These are phyloP conservation scores for Nyctalus aviator DNA, from an alignment of 2,797 vertebrate species.

Conservation along the genomic window DNA sequence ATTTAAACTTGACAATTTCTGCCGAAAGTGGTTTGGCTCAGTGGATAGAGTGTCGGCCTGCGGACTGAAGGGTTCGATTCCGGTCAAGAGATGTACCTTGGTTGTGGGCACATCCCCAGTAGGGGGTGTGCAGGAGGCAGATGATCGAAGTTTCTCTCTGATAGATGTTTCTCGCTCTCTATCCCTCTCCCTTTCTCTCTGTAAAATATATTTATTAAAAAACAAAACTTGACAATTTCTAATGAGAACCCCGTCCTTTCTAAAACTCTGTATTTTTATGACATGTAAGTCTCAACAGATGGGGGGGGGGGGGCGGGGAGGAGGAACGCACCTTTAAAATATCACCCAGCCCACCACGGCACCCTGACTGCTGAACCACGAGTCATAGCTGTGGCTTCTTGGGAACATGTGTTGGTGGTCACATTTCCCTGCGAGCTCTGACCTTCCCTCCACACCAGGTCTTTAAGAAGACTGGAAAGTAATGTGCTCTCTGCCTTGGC, in stretches of 20 bases:
- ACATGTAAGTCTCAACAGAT: not conserved
- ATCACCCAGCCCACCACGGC: no score
- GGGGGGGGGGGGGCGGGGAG: no score
- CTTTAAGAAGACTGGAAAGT: not conserved
- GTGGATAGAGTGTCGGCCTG: no score
- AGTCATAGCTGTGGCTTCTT: not conserved
- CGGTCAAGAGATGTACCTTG: no score
- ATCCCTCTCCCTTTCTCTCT: no score
- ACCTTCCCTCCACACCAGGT: not conserved
- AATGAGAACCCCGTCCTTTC: not conserved
- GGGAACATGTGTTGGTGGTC: not conserved
- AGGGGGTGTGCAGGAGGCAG: no score
- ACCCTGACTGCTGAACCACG: not conserved
- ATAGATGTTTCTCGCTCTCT: no score
- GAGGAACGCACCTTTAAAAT: not conserved
- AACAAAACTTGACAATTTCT: not conserved
- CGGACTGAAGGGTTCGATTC: no score
- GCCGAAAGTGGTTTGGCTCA: no score
- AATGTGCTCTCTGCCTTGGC: not conserved
- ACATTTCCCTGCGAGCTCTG: not conserved
- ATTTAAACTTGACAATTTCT: conserved; percentile 10
- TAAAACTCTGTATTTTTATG: not conserved
- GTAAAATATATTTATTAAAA: no score
- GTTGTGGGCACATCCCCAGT: no score
- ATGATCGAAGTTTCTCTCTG: no score